phyloP scores from a whole-genome alignment of 1,140 invertebrate genomes.

The Caenorhabditis latens region DNA sequence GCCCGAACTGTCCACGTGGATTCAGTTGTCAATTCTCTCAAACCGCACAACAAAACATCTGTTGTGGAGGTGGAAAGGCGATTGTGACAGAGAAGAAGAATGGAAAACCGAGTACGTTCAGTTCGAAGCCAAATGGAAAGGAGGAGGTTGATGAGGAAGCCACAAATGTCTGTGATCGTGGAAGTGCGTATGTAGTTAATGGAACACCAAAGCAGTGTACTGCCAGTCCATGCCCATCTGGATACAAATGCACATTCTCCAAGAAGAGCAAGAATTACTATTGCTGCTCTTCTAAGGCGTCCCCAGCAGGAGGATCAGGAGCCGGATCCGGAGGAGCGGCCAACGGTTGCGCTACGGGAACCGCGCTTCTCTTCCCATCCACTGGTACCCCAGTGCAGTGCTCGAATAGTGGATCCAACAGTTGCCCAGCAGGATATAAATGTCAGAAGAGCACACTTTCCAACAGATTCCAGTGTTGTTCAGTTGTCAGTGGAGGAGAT shows the following conservation, averaged over 20 bases:
- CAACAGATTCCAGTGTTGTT: constrained; percentile 72
- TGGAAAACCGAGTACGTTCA: constrained; percentile 59
- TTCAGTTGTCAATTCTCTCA: constrained; percentile 74
- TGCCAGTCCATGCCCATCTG: constrained; percentile 66
- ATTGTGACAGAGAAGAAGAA: constrained; percentile 24
- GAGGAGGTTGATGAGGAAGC: constrained; percentile 25
- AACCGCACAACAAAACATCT: constrained; percentile 71
- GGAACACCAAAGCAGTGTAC: constrained; percentile 76
- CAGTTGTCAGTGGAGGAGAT: no score
- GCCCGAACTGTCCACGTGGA: constrained; percentile 69
- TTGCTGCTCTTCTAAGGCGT: constrained; percentile 52
- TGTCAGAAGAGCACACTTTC: constrained; percentile 67
- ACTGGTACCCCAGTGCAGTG: constrained; percentile 76
- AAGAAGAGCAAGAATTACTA: constrained; percentile 67
- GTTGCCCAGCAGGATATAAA: constrained; percentile 70
- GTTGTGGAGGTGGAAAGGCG: constrained; percentile 69
- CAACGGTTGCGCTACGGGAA: constrained; percentile 73
- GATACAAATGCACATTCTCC: constrained; percentile 74
- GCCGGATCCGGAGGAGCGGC: constrained; percentile 49
- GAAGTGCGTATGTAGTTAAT: constrained; percentile 72
- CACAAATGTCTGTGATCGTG: constrained; percentile 71
- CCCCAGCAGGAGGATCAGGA: constrained; percentile 38
- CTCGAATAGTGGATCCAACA: constrained; percentile 63
- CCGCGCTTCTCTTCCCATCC: constrained; percentile 74
- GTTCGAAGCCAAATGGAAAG: constrained; percentile 36